phyloP scores from a whole-genome alignment of 2,888 invertebrate species.

The Ormyrus pomaceus region DNA sequence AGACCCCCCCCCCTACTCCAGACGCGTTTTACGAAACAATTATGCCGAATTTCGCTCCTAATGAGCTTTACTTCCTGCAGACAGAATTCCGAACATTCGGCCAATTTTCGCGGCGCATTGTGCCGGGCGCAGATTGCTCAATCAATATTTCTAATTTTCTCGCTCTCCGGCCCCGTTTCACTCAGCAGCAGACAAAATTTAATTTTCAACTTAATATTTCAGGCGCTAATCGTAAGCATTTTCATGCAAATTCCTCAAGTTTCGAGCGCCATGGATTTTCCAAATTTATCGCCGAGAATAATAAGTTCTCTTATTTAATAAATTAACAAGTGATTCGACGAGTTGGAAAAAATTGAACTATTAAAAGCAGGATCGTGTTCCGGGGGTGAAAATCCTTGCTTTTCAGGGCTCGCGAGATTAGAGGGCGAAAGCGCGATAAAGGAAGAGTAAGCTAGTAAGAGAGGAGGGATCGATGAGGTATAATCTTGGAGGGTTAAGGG shows the following conservation, averaged over 20 bases:
- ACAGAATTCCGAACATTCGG: constrained; percentile 25
- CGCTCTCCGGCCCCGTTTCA: not conserved
- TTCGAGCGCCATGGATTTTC: too few species aligned
- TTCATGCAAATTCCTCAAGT: too few species aligned
- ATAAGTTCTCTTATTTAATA: too few species aligned
- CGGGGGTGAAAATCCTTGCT: not conserved
- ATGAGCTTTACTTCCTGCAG: constrained; percentile 29
- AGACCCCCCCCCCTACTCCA: not conserved
- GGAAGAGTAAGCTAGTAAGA: not conserved
- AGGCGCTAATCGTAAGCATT: too few species aligned
- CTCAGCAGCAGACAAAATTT: too few species aligned
- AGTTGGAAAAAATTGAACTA: not conserved
- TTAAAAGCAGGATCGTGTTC: constrained; percentile 7
- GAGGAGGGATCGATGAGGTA: not conserved
- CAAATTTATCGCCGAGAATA: too few species aligned
- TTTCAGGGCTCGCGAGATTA: not conserved
- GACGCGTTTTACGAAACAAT: constrained; percentile 38
- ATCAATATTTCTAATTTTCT: constrained; percentile 7
- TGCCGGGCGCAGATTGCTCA: not conserved
- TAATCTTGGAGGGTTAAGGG: constrained; percentile 43
- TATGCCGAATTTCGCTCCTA: constrained; percentile 32
- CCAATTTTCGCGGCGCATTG: constrained; percentile 15
- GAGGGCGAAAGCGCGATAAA: not conserved
- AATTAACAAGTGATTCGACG: too few species aligned
- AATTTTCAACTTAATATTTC: too few species aligned